Conservation (phyloP, 2,888 invertebrate species). For the Volucella inflata region DNA sequence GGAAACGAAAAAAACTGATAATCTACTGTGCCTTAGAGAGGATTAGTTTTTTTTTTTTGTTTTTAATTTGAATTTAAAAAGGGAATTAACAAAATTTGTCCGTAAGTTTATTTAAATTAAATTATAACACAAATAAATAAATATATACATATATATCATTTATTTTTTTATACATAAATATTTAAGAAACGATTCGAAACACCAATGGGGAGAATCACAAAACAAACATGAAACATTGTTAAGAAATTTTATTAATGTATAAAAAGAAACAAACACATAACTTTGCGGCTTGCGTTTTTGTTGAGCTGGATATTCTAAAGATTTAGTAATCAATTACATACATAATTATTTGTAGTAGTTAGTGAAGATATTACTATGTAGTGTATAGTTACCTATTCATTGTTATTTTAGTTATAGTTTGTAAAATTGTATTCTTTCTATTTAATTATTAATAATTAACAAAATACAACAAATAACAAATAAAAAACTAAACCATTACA, state of each 20-base stretch:
- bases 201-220: constrained; percentile 39
- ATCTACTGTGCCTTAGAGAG: constrained; percentile 72
- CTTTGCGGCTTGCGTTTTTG: constrained; percentile 82
- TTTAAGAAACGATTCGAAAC: constrained; percentile 71
- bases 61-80: constrained; percentile 47
- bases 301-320: constrained; percentile 80
- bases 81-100: constrained; percentile 64
- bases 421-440: constrained; percentile 44
- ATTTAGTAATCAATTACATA: constrained; percentile 56
- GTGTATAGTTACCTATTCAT: constrained; percentile 69
- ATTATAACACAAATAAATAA: constrained; percentile 60
- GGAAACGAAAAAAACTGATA: constrained; percentile 58
- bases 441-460: constrained; percentile 55
- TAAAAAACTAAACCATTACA: constrained; percentile 11
- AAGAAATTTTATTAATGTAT: constrained; percentile 19
- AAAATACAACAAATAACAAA: constrained; percentile 31
- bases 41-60: constrained; percentile 53
- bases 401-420: constrained; percentile 71
- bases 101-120: constrained; percentile 81
- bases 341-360: constrained; percentile 58
- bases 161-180: constrained; percentile 76
- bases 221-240: constrained; percentile 24
- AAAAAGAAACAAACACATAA: constrained; percentile 70
- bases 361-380: constrained; percentile 75
- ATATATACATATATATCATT: constrained; percentile 73